Percentiles rank a stretch among this genome's conserved stretches.
Conservation (phyloP, 2,113 vertebrate genomes). For the Psephotus haematonotus region DNA sequence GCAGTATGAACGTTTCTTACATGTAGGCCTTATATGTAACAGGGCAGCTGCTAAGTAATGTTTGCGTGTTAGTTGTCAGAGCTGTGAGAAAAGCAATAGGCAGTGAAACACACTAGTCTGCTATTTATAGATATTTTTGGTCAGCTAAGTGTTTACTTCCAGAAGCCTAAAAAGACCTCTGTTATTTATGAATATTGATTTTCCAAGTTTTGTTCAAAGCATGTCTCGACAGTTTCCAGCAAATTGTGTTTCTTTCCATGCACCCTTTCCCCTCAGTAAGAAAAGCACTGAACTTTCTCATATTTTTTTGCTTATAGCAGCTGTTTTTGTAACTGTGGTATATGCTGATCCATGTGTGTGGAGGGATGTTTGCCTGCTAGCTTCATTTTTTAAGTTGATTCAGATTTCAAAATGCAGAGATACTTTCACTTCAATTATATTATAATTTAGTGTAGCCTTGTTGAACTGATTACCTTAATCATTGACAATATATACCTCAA, state of each 20-base stretch:
- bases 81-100: neutral
- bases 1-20: neutral
- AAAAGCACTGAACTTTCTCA: neutral
- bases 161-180: neutral
- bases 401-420: neutral
- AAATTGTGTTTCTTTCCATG: neutral
- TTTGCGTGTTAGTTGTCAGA: neutral
- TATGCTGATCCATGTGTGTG: neutral
- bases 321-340: neutral
- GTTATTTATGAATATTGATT: neutral
- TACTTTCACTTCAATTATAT: neutral
- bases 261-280: neutral
- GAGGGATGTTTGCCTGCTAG: neutral
- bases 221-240: neutral
- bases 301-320: neutral
- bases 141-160: neutral
- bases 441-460: neutral
- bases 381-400: neutral
- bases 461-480: neutral
- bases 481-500: neutral
- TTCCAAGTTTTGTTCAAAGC: neutral
- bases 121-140: neutral
- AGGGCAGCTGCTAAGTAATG: neutral
- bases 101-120: neutral
- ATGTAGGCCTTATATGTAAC: fast-evolving